A percentile compares a stretch with the other conserved stretches of the same genome.
These are phyloP conservation scores for Regulus satrapa DNA, from an alignment of 2,113 vertebrate species.

Conservation along the genomic window DNA sequence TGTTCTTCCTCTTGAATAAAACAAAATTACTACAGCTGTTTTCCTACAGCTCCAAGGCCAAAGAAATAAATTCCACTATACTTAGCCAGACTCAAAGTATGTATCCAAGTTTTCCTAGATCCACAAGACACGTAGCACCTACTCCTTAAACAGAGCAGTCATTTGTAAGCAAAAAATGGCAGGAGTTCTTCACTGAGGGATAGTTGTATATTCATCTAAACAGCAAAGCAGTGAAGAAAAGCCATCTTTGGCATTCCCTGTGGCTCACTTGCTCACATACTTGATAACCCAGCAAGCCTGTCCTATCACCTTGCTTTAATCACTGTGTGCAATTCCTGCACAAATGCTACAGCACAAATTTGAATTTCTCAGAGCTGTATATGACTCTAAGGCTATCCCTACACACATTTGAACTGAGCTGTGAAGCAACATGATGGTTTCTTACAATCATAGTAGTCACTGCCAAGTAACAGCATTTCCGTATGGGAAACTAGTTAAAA, in stretches of 20 bases:
- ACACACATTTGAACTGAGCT: background rate
- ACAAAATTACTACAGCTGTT: background rate
- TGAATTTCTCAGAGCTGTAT: background rate
- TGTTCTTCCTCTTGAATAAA: background rate
- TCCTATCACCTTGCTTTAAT: background rate
- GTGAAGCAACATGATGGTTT: background rate
- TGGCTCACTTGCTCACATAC: accelerated
- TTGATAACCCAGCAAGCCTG: background rate
- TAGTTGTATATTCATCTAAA: background rate
- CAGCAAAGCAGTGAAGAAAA: background rate
- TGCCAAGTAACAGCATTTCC: background rate
- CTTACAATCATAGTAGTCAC: background rate
- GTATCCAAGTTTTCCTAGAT: background rate
- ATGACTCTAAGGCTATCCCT: background rate
- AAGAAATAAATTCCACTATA: background rate
- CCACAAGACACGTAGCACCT: background rate
- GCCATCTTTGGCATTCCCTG: background rate
- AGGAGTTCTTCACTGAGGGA: background rate
- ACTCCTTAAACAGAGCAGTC: background rate
- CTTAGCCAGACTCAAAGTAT: background rate
- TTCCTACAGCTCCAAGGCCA: background rate
- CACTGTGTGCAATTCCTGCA: background rate
- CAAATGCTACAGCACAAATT: background rate
- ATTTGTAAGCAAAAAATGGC: background rate
- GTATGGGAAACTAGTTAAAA: background rate